Evolutionary conservation across 2,113 vertebrate genomes (phyloP).

Genomic region (Rhea americana): DNA sequence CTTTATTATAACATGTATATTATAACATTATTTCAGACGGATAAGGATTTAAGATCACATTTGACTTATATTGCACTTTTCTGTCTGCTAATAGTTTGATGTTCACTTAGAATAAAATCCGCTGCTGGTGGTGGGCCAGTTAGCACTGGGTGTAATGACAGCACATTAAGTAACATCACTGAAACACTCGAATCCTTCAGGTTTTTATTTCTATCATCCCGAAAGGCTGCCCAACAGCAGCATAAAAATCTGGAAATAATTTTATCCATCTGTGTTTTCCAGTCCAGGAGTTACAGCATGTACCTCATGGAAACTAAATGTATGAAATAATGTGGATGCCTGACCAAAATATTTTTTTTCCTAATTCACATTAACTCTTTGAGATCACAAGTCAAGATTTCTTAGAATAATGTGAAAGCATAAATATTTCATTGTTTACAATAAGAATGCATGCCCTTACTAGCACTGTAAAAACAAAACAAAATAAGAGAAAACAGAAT

Average conservation of each 20-base stretch:
- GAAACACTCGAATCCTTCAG: neutral
- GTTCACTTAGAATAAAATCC: neutral
- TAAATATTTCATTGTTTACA: neutral
- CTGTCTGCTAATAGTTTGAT: neutral
- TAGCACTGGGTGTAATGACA: neutral
- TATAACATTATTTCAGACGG: neutral
- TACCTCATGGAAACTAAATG: neutral
- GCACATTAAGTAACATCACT: neutral
- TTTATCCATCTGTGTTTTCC: neutral
- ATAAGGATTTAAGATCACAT: neutral
- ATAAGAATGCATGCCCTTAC: neutral
- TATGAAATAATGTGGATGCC: neutral
- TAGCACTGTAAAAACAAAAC: neutral
- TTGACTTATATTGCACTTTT: neutral
- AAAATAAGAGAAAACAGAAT: neutral
- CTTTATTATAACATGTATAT: neutral
- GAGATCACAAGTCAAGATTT: neutral
- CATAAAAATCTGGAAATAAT: neutral
- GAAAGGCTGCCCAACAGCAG: neutral
- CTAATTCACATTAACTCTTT: neutral
- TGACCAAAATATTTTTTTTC: neutral
- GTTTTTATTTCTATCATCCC: neutral
- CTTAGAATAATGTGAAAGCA: neutral
- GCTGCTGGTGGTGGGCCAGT: rapidly evolving
- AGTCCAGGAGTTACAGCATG: neutral